These are phyloP conservation scores for Ophion costatus DNA, from an alignment of 2,888 invertebrate genomes.

Conservation along the genomic window DNA sequence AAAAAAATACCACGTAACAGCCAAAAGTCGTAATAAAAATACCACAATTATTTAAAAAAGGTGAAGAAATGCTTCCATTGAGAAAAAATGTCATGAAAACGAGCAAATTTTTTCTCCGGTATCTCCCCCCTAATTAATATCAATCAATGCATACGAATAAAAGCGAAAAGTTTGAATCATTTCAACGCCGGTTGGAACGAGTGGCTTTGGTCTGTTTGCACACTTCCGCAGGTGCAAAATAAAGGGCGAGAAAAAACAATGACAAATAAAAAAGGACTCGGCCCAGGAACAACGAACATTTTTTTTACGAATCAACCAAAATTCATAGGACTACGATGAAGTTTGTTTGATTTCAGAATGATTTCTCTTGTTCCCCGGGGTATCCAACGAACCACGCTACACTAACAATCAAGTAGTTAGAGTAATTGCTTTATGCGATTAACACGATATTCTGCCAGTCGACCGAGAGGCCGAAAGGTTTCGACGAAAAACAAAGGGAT, in stretches of 20 bases:
- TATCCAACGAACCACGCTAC: conserved; percentile 31
- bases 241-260: background rate
- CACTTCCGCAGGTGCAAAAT: conserved; percentile 16
- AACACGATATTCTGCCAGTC: conserved; percentile 69
- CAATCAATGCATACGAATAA: no score
- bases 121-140: no score
- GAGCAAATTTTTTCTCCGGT: no score
- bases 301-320: conserved; percentile 15
- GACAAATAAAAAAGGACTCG: background rate
- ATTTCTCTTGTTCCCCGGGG: conserved; percentile 10
- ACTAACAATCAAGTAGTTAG: conserved; percentile 69
- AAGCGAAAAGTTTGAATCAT: conserved; percentile 3
- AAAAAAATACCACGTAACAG: no score
- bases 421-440: conserved; percentile 75
- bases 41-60: no score
- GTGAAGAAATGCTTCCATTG: no score
- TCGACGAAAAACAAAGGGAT: conserved; percentile 13
- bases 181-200: conserved; percentile 42
- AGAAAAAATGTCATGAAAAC: no score
- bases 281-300: conserved; percentile 1
- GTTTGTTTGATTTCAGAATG: conserved; percentile 20
- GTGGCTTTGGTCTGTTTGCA: conserved; percentile 36
- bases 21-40: no score
- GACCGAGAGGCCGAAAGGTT: conserved; percentile 6
- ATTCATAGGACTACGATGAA: background rate